Evolutionary conservation across 1,140 invertebrate species (phyloP).

Genomic region (Calliopsis andreniformis): DNA sequence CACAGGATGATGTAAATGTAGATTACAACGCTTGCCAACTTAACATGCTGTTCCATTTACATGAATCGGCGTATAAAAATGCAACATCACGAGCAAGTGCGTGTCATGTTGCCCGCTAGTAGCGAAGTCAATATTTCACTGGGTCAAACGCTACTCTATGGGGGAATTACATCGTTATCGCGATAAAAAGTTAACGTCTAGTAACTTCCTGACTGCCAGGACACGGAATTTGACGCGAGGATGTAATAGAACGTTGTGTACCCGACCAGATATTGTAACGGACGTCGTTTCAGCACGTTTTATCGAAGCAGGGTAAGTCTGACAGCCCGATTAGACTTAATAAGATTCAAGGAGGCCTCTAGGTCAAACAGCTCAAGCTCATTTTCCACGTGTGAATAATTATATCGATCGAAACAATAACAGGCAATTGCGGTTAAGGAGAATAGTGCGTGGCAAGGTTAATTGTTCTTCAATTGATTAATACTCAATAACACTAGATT

Average conservation of each 20-base stretch:
- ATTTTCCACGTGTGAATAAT: slow-evolving; percentile 5
- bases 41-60: not conserved
- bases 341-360: slow-evolving; percentile 42
- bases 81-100: not conserved
- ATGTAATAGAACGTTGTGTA: too few relatives aligned
- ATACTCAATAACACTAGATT: too few relatives aligned
- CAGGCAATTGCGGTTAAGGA: not conserved
- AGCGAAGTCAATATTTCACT: not conserved
- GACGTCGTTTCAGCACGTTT: slow-evolving; percentile 15
- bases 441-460: too few relatives aligned
- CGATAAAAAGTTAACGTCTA: not conserved
- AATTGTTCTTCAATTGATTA: too few relatives aligned
- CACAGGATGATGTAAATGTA: not conserved
- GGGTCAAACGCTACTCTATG: not conserved
- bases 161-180: not conserved
- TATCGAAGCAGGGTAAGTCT: slow-evolving; percentile 12
- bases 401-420: not conserved
- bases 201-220: not conserved
- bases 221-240: too few relatives aligned
- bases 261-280: not conserved
- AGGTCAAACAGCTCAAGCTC: slow-evolving; percentile 27
- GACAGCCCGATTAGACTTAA: slow-evolving; percentile 31
- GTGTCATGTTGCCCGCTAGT: not conserved
- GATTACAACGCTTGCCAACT: too few relatives aligned
- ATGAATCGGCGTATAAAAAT: slow-evolving; percentile 1